These are phyloP conservation scores for Orientallactaga bullata DNA, from an alignment of 2,113 vertebrate genomes.

Conservation along the genomic window DNA sequence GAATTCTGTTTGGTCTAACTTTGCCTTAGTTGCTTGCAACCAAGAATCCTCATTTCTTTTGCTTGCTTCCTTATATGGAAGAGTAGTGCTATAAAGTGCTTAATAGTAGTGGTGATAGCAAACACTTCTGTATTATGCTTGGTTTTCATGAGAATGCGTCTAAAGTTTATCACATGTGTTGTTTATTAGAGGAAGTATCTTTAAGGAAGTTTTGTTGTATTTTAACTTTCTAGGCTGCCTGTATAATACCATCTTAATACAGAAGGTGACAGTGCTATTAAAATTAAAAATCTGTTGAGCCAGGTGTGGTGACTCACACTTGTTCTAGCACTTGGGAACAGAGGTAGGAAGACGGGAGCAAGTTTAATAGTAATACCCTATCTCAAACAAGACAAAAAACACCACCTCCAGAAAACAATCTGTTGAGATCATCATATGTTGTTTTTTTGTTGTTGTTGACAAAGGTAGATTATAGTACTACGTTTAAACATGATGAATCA, in stretches of 20 bases:
- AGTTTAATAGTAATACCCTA: background rate
- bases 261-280: background rate
- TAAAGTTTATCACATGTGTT: background rate
- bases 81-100: background rate
- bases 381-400: background rate
- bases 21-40: background rate
- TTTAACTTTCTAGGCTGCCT: background rate
- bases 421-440: background rate
- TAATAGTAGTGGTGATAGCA: background rate
- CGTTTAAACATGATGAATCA: conserved; percentile 16
- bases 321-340: background rate
- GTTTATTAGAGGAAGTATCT: background rate
- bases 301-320: background rate
- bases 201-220: background rate
- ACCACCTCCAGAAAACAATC: background rate
- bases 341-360: background rate
- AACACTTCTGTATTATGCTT: background rate
- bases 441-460: background rate
- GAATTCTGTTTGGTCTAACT: background rate
- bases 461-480: background rate
- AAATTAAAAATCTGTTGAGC: background rate
- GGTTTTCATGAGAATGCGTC: background rate
- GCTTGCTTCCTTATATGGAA: background rate
- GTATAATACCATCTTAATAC: background rate
- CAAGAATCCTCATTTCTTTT: background rate